Percentiles rank a stretch among this genome's conserved stretches.
Evolutionary conservation across 2,888 invertebrate species (phyloP).

Genomic region (Drosophila tripunctata): DNA sequence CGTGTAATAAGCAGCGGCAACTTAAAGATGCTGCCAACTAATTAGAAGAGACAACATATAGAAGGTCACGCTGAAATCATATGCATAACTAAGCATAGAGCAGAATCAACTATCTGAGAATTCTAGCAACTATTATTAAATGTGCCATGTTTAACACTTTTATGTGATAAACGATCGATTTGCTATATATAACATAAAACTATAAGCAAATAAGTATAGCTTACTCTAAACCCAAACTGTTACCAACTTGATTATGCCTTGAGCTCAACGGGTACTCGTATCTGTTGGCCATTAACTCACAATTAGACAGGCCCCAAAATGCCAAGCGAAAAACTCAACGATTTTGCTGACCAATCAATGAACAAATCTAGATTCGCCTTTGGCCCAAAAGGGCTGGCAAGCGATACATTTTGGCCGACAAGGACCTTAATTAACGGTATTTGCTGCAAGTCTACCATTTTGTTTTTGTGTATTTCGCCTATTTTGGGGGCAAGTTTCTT

Average conservation of each 20-base stretch:
- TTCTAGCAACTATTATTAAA: conserved; percentile 17
- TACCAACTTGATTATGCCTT: conserved; percentile 3
- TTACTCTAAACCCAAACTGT: background rate
- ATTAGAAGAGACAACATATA: conserved; percentile 29
- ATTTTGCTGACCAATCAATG: conserved; percentile 68
- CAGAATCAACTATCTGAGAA: conserved; percentile 5
- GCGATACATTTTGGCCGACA: conserved; percentile 20
- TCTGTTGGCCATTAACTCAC: conserved; percentile 33
- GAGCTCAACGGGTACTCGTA: background rate
- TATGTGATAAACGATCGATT: conserved; percentile 24
- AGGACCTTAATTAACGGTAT: conserved; percentile 64
- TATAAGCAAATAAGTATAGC: conserved; percentile 1
- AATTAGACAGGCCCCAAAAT: conserved; percentile 48
- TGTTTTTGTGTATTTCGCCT: too few relatives aligned
- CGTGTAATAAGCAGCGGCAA: conserved; percentile 40
- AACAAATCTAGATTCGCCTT: conserved; percentile 7
- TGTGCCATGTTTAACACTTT: conserved; percentile 29
- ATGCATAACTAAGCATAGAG: too few relatives aligned
- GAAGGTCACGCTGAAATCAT: conserved; percentile 13
- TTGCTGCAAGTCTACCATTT: conserved; percentile 19
- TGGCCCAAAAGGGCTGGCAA: conserved; percentile 5
- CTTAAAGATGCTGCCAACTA: conserved; percentile 29
- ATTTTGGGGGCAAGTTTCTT: conserved; percentile 12
- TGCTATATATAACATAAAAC: too few relatives aligned
- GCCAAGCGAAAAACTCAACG: conserved; percentile 51